A percentile compares a stretch with the other conserved stretches of the same genome.
These are phyloP conservation scores for Mythimna loreyi DNA, from an alignment of 2,888 invertebrate genomes.

Conservation along the genomic window DNA sequence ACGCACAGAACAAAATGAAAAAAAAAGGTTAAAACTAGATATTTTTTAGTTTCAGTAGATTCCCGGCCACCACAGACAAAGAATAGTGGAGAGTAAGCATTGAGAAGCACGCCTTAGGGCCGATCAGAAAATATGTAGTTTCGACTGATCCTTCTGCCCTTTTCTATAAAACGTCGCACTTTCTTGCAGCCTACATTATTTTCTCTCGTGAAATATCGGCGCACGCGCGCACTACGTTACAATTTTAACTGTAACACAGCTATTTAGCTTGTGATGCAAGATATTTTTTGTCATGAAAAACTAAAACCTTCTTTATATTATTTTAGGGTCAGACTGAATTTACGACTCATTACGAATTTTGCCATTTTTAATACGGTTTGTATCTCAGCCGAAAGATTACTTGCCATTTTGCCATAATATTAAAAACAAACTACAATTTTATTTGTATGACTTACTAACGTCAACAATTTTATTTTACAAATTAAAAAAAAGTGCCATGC, in stretches of 20 bases:
- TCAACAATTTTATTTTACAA: too few species aligned
- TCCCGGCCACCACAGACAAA: too few species aligned
- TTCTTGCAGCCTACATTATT: slow-evolving; percentile 73
- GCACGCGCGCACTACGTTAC: slow-evolving; percentile 53
- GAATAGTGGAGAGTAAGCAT: too few species aligned
- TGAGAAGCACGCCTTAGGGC: too few species aligned
- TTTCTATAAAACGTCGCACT: slow-evolving; percentile 47
- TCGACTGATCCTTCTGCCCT: slow-evolving; percentile 25
- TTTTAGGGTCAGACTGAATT: neutral
- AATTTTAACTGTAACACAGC: slow-evolving; percentile 45
- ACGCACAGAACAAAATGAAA: too few species aligned
- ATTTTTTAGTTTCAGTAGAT: too few species aligned
- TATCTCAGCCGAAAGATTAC: too few species aligned
- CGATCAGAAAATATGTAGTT: neutral
- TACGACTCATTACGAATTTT: neutral
- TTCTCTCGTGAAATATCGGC: slow-evolving; percentile 72
- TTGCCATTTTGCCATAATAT: too few species aligned
- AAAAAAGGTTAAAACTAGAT: too few species aligned
- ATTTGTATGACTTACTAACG: too few species aligned
- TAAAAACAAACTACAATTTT: too few species aligned
- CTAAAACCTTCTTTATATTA: neutral
- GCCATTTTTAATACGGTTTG: neutral
- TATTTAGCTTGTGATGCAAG: slow-evolving; percentile 18
- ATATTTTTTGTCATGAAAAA: neutral
- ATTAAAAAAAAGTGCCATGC: too few species aligned